Evolutionary conservation across 2,113 vertebrate genomes (phyloP).

Genomic region (Callipepla californica): DNA sequence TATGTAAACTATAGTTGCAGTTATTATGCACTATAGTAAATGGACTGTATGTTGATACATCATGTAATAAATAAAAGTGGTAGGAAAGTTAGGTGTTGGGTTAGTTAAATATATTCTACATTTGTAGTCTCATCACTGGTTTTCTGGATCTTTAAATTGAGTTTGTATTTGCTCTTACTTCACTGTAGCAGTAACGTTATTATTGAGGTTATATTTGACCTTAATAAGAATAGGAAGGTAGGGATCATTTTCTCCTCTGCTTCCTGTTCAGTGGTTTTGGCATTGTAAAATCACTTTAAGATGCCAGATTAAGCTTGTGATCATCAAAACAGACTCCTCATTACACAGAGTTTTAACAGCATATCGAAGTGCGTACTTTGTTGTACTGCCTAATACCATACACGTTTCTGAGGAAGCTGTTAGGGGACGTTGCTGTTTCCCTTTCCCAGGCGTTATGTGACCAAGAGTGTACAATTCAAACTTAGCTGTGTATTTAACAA

Average conservation of each 20-base stretch:
- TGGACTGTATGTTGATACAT: background rate
- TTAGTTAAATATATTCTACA: background rate
- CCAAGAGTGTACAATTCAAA: background rate
- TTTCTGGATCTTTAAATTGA: background rate
- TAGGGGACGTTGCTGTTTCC: background rate
- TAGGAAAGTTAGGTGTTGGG: background rate
- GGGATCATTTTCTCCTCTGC: background rate
- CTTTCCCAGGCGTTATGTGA: background rate
- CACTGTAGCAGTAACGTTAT: background rate
- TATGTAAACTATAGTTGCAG: background rate
- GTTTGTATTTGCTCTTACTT: background rate
- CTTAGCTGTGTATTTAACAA: background rate
- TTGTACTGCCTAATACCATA: fast-evolving
- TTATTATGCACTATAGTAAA: background rate
- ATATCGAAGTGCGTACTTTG: background rate
- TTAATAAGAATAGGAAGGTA: background rate
- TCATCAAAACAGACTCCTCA: too few relatives aligned
- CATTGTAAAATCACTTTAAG: background rate
- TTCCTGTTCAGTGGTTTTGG: background rate
- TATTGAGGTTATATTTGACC: background rate
- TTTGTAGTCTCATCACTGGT: background rate
- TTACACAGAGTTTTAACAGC: background rate
- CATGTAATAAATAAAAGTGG: background rate
- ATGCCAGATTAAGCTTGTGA: background rate
- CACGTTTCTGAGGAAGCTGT: background rate